Base-by-base conservation (phyloP, 2,888 invertebrate species). In the Eremobia ochroleuca region DNA sequence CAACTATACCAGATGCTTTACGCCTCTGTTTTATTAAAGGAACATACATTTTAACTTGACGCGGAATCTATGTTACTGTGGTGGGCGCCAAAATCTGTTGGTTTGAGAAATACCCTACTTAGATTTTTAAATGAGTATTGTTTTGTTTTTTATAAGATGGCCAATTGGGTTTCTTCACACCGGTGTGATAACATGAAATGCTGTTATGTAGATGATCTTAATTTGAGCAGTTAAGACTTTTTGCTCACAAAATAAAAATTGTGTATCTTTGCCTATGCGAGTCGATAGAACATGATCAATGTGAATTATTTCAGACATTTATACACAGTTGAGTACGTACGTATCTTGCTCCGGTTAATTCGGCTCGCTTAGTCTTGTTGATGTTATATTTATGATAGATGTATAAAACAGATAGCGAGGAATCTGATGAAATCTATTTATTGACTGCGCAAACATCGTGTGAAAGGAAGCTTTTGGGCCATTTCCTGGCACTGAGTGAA, bases 401-500 rank as follows among this genome's bases (percentile, higher is more conserved):
- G 91, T 90, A 93, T 92, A 91, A 92, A 92, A 91, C 90, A 90
- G 90, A 92, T 93, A 91, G 93, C 90, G 88, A 87, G 76, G 84
- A 88, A 88, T 89, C 79, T 90, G 91, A 93, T 93, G 91, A 90
- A 93, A 92, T 95, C 96, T 96, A 96, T 96, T 88, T 96, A 96
- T 96, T 95, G 96, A 95, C 93, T 93, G 92, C 93, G 94, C 95
- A 94, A 96, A 95, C 95, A 95, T 93, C 91, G 90, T 87, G 92
- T 89, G 93, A 93, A 93, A 93, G 94, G 95, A 95, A 96, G 95
- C 94, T 94, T 95, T 93, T 92, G 93, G 93, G 91, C 90, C 93
- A 92, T 96, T 96, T 96, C 96, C 96, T 96, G 96, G 93, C 94
- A 91, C 88, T 88, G 89, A 91, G 93, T 91, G 96, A 94, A 96